Base-by-base conservation (phyloP, 35 echinoderm and acorn worm genomes). In the Amphiura filiformis region DNA sequence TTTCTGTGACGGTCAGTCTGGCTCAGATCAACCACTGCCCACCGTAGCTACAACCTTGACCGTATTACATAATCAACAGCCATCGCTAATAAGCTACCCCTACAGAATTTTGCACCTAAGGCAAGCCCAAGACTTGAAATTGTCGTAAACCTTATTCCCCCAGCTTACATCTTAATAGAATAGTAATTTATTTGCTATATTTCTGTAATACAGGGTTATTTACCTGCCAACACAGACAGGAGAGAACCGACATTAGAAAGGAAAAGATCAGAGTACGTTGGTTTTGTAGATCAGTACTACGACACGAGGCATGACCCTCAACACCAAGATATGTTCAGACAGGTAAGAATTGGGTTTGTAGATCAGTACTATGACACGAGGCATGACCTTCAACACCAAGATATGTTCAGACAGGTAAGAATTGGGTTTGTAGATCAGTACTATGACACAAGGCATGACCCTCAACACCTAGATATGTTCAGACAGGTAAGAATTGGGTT, bases 221-320 rank as follows among this genome's bases (percentile, higher is more conserved):
- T 99, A 44, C 96, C 96, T 92, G 84, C 92, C 56, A 99, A 99
- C 78, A 84, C 87, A 33, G 96, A 94, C 38, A 56, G 92, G 61
- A 82, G 93, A 61, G 76, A 90, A 65, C 38, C 80, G 17, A 99
- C 96, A 31, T 86, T 99, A 88, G 87, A 99, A 61, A 89, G 96
- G 39, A 99, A 99, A 82, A 81, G 93, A 84, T 86, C 82, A 80
- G 96, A 99, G 36, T 99, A 99, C 37, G 92, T 94, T 92, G 90
- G 91, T 41, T 99, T 90, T 88, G 90, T 99, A 36, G 96, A 99
- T 38, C 96, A 99, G 90, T 99, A 99, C 92, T 99, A 94, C 49
- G 93, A 94, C 36, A 92, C 96, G 5, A 99, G 93, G 41, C 87
- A 91, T 84, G 96, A 99, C 38, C 49, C 87, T 7, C 83, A 76